Evolutionary conservation across 2,797 vertebrate genomes (phyloP), one percentile per base, ranked within the genome.

Genomic region (Lacerta viridis): DNA sequence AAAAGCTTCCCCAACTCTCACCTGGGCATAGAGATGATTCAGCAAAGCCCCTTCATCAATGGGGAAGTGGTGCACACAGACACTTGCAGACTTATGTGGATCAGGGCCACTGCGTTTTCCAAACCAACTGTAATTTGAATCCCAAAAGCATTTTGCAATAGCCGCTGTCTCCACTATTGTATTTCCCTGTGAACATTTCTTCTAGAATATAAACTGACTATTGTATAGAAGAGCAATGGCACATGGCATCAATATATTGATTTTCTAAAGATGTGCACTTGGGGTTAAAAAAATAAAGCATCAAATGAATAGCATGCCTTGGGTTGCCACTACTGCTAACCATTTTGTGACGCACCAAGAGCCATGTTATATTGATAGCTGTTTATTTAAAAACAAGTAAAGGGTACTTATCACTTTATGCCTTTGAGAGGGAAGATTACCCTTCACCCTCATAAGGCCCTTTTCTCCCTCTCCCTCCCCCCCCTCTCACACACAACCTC

Each of bases 81-180:
- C 23, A 46, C 41, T 27, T 82, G 36, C 36, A 41, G 4, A 41
- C 33, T 33, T 15, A 2, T 1, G 8, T 29, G 27, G 25, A 4
- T 20, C 25, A 5, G 17, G 41, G 7, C 27, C 15, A 17, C 13
- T 75, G 7, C 11, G 8, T 61, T 61, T 85, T 88, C 82, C n/a
- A 71, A 1, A 3, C 46, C 15, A 8, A 1, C 0, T 79, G 88
- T 80, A 7, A 68, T 74, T 83, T 74, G 13, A 68, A 15, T 5
- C 1, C 5, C 0, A 0, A 6, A 46, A 20, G 18, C 0, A 5
- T 1, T 69, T 89, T 78, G 11, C 46, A 85, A 79, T 13, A 89
- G 84, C 85, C 83, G 9, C 86, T 41, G 46, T 61, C 74, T 82
- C 88, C 84, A 11, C 36, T 80, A 68, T 59, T 41, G 59, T 10